Base-by-base conservation (phyloP, 2,113 vertebrate genomes). In the Chaenocephalus aceratus region DNA sequence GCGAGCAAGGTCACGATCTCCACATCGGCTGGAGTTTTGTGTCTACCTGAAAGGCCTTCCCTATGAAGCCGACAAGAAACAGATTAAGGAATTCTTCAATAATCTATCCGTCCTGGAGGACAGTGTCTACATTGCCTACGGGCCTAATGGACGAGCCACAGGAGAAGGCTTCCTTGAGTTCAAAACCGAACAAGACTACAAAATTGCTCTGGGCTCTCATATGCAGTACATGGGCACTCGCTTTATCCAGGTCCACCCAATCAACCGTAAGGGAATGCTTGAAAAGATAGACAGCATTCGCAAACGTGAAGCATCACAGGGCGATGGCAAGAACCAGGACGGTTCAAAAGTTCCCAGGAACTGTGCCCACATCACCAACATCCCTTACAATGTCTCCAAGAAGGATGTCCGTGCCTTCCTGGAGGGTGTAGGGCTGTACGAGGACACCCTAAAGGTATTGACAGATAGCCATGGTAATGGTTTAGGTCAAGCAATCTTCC, bases 211-310 rank as follows among this genome's bases (percentile, higher is more conserved):
- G 3, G 96, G 97, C 77, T 96, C 97, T 88, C 98, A 99, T 91
- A 99, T 99, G 95, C 98, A 99, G 77, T 99, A 99, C 84, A 99
- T 99, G 96, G 98, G 98, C 51, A 97, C 95, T 87, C 96, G 98
- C 41, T 99, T 99, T 83, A 99, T 99, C 89, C 98, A 99, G 78
- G 98, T 99, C 69, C 98, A 98, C 84, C 97, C 97, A 18, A 97
- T 99, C 86, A 97, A 95, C 90, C 97, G 97, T 72, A 98, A 98
- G 89, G 97, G 96, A 76, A 99, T 99, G 97, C 90, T 97, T 90
- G 98, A 99, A 94, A 99, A 99, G 89, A 97, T 99, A 88, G 97
- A 99, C 71, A 21, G 90, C 41, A 98, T 99, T 87, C 96, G 97
- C 75, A 99, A 98, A 91, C 96, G 97, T 80, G 96, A 96, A 83